Evolutionary conservation across 2,797 vertebrate species (phyloP).

Genomic region (Helostoma temminkii): DNA sequence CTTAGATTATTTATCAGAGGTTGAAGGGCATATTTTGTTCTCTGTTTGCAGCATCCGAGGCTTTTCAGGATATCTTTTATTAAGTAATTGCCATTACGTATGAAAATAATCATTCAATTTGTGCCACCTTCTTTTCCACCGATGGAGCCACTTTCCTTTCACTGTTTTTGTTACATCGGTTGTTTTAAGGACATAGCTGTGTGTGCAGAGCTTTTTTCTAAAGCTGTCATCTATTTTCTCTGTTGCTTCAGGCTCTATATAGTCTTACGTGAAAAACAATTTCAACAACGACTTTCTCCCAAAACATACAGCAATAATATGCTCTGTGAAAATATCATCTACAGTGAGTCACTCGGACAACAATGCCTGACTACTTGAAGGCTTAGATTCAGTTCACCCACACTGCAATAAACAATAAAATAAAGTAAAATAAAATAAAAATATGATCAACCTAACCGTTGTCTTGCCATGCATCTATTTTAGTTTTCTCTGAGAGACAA

Average conservation of each 20-base stretch:
- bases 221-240: neutral
- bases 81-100: constrained; percentile 29
- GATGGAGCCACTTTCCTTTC: constrained; percentile 31
- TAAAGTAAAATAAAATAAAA: neutral
- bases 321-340: neutral
- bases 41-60: neutral
- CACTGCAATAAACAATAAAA: no score
- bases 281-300: fast-evolving
- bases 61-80: constrained; percentile 6
- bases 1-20: neutral
- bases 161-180: constrained; percentile 2
- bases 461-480: neutral
- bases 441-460: neutral
- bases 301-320: neutral
- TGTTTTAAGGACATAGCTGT: neutral
- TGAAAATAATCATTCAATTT: constrained; percentile 32
- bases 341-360: neutral
- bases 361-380: neutral
- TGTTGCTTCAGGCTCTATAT: neutral
- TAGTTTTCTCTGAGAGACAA: neutral
- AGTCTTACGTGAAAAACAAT: neutral
- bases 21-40: constrained; percentile 7
- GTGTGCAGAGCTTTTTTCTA: neutral
- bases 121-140: constrained; percentile 37
- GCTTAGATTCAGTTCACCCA: neutral